These are phyloP conservation scores for Hemaris fuciformis DNA, from an alignment of 2,888 invertebrate genomes.

Conservation along the genomic window DNA sequence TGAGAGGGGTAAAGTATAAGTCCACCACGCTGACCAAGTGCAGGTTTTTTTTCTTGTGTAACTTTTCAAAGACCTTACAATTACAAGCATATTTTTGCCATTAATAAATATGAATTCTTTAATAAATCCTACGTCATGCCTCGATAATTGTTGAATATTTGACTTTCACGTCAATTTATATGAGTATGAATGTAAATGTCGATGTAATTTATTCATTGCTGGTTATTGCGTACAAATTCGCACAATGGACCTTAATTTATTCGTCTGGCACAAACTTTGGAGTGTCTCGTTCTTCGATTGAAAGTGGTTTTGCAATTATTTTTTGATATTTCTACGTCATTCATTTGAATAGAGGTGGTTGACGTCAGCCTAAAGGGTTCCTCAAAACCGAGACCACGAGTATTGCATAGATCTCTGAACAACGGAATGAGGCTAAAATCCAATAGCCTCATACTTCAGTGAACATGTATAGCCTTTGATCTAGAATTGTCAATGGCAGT, in stretches of 20 bases:
- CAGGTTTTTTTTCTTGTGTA: too few relatives aligned
- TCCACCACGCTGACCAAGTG: too few relatives aligned
- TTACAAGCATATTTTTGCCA: too few relatives aligned
- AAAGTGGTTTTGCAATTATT: constrained; percentile 44
- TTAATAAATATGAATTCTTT: not conserved
- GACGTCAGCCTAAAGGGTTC: too few relatives aligned
- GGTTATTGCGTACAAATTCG: constrained; percentile 58
- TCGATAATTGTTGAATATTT: not conserved
- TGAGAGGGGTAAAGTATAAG: too few relatives aligned
- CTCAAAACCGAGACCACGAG: too few relatives aligned
- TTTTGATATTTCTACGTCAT: constrained; percentile 31
- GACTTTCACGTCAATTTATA: constrained; percentile 31
- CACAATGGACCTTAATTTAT: constrained; percentile 60
- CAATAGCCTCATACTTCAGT: too few relatives aligned
- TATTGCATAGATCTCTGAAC: too few relatives aligned
- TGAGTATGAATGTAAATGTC: constrained; percentile 52
- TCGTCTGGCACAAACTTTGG: constrained; percentile 48
- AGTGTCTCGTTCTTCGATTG: constrained; percentile 38
- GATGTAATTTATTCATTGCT: constrained; percentile 63
- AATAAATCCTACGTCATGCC: not conserved
- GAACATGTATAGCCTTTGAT: too few relatives aligned
- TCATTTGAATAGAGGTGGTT: constrained; percentile 17
- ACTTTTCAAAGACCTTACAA: too few relatives aligned
- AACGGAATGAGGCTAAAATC: too few relatives aligned
- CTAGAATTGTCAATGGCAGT: too few relatives aligned